Base-by-base conservation (phyloP, 2,113 vertebrate species). In the Dromaius novaehollandiae region DNA sequence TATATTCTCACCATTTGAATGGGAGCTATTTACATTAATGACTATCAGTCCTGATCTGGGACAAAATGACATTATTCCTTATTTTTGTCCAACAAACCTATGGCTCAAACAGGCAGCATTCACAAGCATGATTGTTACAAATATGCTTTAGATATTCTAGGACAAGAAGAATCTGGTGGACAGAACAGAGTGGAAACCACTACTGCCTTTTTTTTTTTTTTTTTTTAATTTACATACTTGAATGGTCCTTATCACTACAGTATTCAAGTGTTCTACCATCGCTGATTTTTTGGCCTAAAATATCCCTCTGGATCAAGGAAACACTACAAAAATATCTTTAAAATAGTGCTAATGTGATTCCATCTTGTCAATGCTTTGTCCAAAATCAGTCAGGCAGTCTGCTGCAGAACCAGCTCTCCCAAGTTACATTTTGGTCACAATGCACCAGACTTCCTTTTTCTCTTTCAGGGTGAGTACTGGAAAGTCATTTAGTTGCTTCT, bases 1-100 rank as follows among this genome's bases (percentile, higher is more conserved):
- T 36, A 38, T 0, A 1, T 7, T 68, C 25, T 76, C 0, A 0
- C 19, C 36, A 8, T 53, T 53, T 83, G 44, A 83, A 48, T 48
- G 46, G 46, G 46, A 77, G n/a, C 2, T 1, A 6, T 1, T 44
- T 32, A 77, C 60, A 20, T 36, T 73, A 73, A 58, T 25, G 44
- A 66, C 28, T 22, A 53, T 12, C 10, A 78, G 32, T 16, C 34
- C 61, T 71, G 20, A 93, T 14, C 34, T 66, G 5, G 26, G 18
- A 11, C 25, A 58, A 9, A 48, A 77, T 15, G 11, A 77, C 18
- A 88, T 7, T 1, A 18, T 9, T 82, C 7, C 38, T n/a, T 0
- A 61, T 71, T 70, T 74, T 77, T 44, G 74, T 84, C 40, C 46
- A 53, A 36, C 28, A 77, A 81, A 81, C 13, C n/a, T 44, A 66